phyloP scores from a whole-genome alignment of 2,113 vertebrate species.

The Pristiophorus japonicus region DNA sequence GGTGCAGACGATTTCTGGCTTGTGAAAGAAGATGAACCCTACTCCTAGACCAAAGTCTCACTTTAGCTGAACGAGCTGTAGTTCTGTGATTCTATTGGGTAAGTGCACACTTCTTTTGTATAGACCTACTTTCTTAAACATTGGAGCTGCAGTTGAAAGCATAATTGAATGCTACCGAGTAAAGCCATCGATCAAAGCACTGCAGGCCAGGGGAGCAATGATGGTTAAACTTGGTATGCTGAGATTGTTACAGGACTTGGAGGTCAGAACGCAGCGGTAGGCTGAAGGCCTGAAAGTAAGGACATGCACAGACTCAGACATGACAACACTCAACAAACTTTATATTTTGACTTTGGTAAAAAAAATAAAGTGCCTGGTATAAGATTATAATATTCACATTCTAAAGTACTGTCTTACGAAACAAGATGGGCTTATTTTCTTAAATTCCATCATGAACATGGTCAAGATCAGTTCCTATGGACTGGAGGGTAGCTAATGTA shows the following conservation, averaged over 20 bases:
- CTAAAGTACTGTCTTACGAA: neutral
- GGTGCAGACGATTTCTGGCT: neutral
- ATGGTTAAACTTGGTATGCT: neutral
- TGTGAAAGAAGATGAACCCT: neutral
- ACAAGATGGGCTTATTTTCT: neutral
- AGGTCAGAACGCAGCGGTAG: neutral
- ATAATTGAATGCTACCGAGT: neutral
- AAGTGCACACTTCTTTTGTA: neutral
- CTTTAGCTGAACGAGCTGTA: neutral
- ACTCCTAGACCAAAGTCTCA: neutral
- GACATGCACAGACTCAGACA: neutral
- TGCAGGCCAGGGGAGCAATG: neutral
- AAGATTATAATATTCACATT: conserved; percentile 4
- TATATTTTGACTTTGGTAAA: neutral
- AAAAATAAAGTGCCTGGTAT: neutral
- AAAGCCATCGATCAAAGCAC: neutral
- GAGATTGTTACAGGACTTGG: neutral
- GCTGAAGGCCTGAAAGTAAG: neutral
- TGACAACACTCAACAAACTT: neutral
- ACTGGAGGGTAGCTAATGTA: too few relatives aligned
- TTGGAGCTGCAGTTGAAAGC: neutral
- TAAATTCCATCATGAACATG: neutral
- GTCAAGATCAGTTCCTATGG: too few relatives aligned
- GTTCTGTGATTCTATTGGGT: neutral
- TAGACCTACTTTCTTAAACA: neutral